Percentiles rank a stretch among this genome's conserved stretches.
Conservation (phyloP, 2,113 vertebrate species). For the Austrofundulus limnaeus region DNA sequence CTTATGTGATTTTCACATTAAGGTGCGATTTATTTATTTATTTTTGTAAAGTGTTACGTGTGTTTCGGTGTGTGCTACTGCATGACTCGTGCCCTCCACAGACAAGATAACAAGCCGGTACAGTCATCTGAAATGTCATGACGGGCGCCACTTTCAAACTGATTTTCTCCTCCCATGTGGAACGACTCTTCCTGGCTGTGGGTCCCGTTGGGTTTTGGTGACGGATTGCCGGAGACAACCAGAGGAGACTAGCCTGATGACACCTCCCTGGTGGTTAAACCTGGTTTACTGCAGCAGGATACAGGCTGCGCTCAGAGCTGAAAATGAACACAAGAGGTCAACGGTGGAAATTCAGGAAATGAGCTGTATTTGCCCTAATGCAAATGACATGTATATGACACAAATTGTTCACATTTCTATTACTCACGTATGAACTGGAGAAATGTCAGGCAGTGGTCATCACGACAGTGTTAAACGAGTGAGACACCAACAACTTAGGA, state of each 20-base stretch:
- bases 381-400: constrained; percentile 16
- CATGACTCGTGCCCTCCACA: constrained; percentile 15
- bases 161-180: constrained; percentile 27
- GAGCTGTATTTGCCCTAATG: constrained; percentile 18
- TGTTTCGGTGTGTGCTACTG: not conserved
- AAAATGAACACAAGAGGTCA: constrained; percentile 44
- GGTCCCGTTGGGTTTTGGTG: constrained; percentile 41
- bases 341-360: constrained; percentile 47
- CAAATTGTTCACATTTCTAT: not conserved
- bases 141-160: constrained; percentile 36
- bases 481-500: not conserved
- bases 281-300: constrained; percentile 55
- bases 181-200: constrained; percentile 15
- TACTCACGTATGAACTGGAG: constrained; percentile 10
- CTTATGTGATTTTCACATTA: no score
- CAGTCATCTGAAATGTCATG: constrained; percentile 34
- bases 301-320: constrained; percentile 34
- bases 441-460: not conserved
- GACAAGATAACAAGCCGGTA: constrained; percentile 26
- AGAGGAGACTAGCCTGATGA: constrained; percentile 50
- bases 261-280: constrained; percentile 47
- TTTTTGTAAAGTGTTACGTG: no score
- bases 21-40: no score
- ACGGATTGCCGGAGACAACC: constrained; percentile 46
- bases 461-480: not conserved